Evolutionary conservation across 2,113 vertebrate genomes (phyloP), one percentile per base, ranked within the genome.

Genomic region (Erythrocercus mccallii): DNA sequence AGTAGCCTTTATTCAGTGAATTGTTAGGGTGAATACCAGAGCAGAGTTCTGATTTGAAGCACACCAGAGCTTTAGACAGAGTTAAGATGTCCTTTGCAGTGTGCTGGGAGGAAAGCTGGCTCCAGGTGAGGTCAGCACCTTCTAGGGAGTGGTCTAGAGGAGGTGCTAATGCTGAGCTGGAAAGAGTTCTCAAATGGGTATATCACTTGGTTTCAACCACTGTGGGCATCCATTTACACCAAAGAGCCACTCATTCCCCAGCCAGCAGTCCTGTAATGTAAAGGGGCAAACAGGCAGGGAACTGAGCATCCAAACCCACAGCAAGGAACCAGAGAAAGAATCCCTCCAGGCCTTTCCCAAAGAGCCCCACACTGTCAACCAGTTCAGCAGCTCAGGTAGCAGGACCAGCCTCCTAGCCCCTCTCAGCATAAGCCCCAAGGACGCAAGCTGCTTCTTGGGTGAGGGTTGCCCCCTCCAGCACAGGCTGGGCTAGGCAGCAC

Each of bases 181-280:
- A 74, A 90, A 17, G 25, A 1, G 51, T 33, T 50, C 20, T 21
- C 42, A 48, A 40, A 48, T 5, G 19, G 5, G 2, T 10, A 0
- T 51, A 20, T 8, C 0, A 0, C 42, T 69, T 72, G 33, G 3
- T 50, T 74, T 58, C 83, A 93, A 61, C 62, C 4, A 21, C 11
- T 12, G 28, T 2, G 3, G 44, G 24, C 24, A 13, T 19, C 7
- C 45, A 44, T 4, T 71, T 37, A 48, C 9, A 31, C 9, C 1
- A 2, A 18, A 0, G 1, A 40, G 40, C 48, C 22, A 8, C 6
- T 18, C 28, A 12, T n/a, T 64, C 24, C 38, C 33, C 9, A 24
- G 35, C 8, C 30, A 71, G 44, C 31, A 56, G 53, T 50, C 15
- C 54, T 72, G 38, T 1, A 0, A 9, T 9, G 12, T 12, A 6